These are phyloP conservation scores for Cyprinella venusta DNA, from an alignment of 2,797 vertebrate species.

Conservation along the genomic window DNA sequence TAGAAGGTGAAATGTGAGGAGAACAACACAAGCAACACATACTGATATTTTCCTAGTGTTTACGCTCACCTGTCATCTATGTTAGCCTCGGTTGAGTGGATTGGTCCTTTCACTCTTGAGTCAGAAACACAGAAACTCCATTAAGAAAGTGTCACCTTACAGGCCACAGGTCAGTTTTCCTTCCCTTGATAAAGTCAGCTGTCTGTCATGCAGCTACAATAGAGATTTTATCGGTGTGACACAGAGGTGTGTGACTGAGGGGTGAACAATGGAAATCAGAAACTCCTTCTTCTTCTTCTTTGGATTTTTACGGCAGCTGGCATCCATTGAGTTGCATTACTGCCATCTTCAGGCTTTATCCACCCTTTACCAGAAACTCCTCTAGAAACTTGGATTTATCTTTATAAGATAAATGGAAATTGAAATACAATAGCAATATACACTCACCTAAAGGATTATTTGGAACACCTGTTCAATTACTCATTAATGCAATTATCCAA, in stretches of 20 bases:
- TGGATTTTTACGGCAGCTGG: too few species aligned
- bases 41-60: conserved; percentile 12
- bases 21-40: background rate
- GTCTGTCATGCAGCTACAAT: background rate
- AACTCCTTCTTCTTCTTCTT: background rate
- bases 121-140: conserved; percentile 45
- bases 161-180: background rate
- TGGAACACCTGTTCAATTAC: too few species aligned
- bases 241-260: background rate
- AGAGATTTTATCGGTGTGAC: background rate
- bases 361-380: too few species aligned
- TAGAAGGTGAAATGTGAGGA: conserved; percentile 3
- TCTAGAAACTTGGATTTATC: too few species aligned
- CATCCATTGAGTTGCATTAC: too few species aligned
- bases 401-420: too few species aligned
- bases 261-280: background rate
- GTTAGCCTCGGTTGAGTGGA: conserved; percentile 20
- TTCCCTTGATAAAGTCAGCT: conserved; percentile 6
- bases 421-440: too few species aligned
- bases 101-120: conserved; percentile 16
- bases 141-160: background rate
- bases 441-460: too few species aligned
- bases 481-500: too few species aligned
- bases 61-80: conserved; percentile 27
- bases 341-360: too few species aligned